These are phyloP conservation scores for Trinorchestia longiramus DNA, from an alignment of 1,140 invertebrate genomes.

Conservation along the genomic window DNA sequence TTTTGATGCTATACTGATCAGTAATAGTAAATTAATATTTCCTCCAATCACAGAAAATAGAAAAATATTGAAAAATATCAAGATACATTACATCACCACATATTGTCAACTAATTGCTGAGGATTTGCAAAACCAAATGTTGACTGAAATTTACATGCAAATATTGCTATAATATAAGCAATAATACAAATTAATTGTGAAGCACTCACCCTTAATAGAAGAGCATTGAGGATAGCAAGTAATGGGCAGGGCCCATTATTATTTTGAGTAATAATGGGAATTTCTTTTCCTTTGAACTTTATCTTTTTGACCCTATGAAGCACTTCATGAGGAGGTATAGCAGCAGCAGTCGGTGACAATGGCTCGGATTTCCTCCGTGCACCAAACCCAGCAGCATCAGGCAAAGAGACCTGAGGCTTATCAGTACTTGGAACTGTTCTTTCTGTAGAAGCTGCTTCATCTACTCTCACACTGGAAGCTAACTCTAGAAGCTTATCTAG, in stretches of 20 bases:
- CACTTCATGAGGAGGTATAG: conserved; percentile 59
- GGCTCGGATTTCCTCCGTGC: conserved; percentile 32
- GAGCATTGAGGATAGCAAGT: conserved; percentile 75
- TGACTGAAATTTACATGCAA: not conserved
- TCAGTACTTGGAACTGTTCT: not conserved
- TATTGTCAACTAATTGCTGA: too few species aligned
- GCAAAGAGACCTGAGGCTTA: not conserved
- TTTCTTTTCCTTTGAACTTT: conserved; percentile 70
- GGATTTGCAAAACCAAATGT: not conserved
- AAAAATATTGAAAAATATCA: too few species aligned
- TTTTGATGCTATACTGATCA: too few species aligned
- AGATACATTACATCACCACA: too few species aligned
- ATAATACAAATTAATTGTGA: not conserved
- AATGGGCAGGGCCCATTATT: conserved; percentile 78
- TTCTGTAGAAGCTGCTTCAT: not conserved
- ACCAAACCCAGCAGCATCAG: not conserved
- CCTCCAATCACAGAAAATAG: not conserved
- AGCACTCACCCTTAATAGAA: conserved; percentile 72
- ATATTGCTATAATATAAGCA: not conserved
- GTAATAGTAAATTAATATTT: not conserved
- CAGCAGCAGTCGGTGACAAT: not conserved
- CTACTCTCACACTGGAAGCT: not conserved
- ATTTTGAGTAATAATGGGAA: conserved; percentile 76
- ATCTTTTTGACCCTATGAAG: conserved; percentile 74
- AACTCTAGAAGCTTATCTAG: not conserved